A percentile compares a stretch with the other conserved stretches of the same genome.
Evolutionary conservation across 2,797 vertebrate species (phyloP).

Genomic region (Urocyon cinereoargenteus): DNA sequence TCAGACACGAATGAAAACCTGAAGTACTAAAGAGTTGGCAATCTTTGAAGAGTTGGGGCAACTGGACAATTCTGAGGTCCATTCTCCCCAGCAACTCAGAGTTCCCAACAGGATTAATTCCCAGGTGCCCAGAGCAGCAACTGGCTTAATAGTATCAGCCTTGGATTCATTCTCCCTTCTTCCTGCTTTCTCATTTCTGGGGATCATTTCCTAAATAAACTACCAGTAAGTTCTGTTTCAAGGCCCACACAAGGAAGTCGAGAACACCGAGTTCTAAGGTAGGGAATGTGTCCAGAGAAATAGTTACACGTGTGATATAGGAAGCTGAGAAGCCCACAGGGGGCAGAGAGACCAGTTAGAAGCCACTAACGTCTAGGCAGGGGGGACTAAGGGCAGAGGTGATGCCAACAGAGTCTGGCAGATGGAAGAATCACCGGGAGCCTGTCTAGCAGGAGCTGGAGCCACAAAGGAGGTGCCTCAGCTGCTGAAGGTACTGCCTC

Average conservation of each 20-base stretch:
- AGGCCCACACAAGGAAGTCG: background rate
- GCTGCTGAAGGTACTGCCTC: background rate
- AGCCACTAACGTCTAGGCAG: background rate
- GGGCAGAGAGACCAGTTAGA: background rate
- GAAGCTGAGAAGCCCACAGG: background rate
- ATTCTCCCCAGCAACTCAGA: background rate
- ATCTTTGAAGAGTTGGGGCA: background rate
- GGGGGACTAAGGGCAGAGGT: background rate
- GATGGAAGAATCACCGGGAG: background rate
- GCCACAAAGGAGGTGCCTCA: background rate
- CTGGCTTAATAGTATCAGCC: background rate
- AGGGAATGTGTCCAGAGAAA: conserved; percentile 12
- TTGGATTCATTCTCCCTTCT: background rate
- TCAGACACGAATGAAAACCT: background rate
- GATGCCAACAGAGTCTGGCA: background rate
- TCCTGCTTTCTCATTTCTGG: background rate
- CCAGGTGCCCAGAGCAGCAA: background rate
- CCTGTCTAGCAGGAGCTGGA: background rate
- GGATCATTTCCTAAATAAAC: conserved; percentile 27
- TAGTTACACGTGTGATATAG: background rate
- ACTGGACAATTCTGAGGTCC: background rate
- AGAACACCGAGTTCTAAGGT: background rate
- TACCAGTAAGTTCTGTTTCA: background rate
- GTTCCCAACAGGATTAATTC: background rate
- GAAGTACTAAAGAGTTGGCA: background rate